Evolutionary conservation across 2,888 invertebrate genomes (phyloP), one percentile per base, ranked within the genome.

Genomic region (Galerucella pusilla): DNA sequence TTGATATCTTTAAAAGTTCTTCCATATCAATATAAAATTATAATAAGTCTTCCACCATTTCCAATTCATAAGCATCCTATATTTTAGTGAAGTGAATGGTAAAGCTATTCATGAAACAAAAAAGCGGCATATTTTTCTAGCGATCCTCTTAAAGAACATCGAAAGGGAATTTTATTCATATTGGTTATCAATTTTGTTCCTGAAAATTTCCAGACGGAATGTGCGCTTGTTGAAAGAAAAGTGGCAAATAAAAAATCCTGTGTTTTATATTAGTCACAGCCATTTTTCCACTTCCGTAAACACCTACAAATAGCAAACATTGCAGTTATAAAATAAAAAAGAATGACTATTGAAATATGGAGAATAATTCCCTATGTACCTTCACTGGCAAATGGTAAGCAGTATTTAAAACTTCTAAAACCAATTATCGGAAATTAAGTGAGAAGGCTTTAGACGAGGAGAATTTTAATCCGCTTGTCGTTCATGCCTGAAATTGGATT

Each of bases 381-480:
- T 20, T 25, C 46, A 45, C 68, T 42, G 68, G 46, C 25, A 25
- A 68, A 60, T 45, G 68, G 46, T 60, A 16, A 42, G 42, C 16
- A 71, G 69, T 75, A 73, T 75, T 75, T 70, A 73, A 72, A 75
- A 73, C 60, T 75, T 75, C 73, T 10, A 49, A 45, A 66, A 75
- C 75, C 69, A 57, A 72, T 75, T 66, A 75, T 75, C 66, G 75
- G 60, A 69, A 75, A 75, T 74, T 75, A 73, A 60, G 59, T 60
- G 70, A 72, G 64, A 64, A 64, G 60, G 73, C 54, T 46, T 42
- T 25, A 60, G 35, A 66, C 60, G 75, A 73, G 28, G 42, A 64
- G 75, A 75, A 75, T 75, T 75, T 75, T 75, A 75, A 75, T 75
- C 72, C 73, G 61, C 64, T 65, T 70, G 75, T 75, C 75, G 68